A percentile compares a stretch with the other conserved stretches of the same genome.
These are phyloP conservation scores for Penelope pileata DNA, from an alignment of 2,113 vertebrate genomes.

Conservation along the genomic window DNA sequence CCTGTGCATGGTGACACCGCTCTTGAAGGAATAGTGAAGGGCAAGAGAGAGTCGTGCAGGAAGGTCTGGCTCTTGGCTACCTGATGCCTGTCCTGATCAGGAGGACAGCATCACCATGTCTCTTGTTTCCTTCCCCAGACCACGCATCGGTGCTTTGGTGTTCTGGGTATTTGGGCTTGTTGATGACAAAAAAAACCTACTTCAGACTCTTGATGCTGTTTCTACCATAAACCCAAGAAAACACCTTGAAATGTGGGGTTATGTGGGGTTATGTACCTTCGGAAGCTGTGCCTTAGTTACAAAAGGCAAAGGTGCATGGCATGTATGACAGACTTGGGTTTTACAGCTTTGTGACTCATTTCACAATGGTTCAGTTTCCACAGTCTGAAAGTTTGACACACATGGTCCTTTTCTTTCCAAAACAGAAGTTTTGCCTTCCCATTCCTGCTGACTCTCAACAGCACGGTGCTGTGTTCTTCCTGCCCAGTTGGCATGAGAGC, in stretches of 20 bases:
- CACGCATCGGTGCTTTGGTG: no score
- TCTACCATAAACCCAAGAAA: background rate
- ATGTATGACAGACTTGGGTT: background rate
- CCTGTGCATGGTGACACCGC: background rate
- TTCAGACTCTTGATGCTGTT: background rate
- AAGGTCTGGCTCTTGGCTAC: background rate
- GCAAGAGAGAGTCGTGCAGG: background rate
- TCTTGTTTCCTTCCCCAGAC: background rate
- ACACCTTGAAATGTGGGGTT: background rate
- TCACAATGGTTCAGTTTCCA: no score
- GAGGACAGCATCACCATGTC: background rate
- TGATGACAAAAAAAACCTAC: background rate
- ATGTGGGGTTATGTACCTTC: background rate
- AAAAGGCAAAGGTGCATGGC: background rate
- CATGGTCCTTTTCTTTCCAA: background rate
- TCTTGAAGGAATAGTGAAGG: background rate
- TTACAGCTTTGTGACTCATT: background rate
- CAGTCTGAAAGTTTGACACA: background rate
- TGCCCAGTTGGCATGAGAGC: background rate
- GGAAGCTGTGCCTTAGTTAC: background rate
- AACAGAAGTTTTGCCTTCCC: background rate
- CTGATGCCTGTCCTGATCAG: background rate
- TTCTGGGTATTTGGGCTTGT: background rate
- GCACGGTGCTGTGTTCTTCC: rapidly evolving
- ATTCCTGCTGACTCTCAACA: rapidly evolving